These are phyloP conservation scores for Platysteira castanea DNA, from an alignment of 2,113 vertebrate species.

Conservation along the genomic window DNA sequence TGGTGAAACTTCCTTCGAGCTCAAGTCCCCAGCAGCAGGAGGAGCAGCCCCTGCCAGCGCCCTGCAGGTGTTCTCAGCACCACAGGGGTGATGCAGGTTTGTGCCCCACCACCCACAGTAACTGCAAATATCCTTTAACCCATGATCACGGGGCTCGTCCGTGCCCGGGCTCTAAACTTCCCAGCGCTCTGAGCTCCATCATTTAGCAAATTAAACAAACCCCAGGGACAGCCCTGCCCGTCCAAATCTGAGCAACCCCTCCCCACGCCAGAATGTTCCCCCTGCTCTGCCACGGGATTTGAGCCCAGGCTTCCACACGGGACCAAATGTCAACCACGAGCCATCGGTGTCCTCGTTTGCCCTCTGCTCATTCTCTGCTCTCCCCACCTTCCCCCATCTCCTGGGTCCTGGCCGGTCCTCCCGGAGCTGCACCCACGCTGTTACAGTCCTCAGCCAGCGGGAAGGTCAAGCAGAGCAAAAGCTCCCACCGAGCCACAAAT, in stretches of 20 bases:
- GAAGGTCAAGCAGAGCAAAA: slow-evolving; percentile 54
- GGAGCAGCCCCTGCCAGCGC: background rate
- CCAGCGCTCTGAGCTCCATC: background rate
- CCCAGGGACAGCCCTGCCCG: background rate
- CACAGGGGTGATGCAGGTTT: background rate
- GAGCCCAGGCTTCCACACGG: background rate
- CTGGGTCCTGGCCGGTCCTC: background rate
- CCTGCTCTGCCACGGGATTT: accelerated
- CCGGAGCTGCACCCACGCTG: background rate
- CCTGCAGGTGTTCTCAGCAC: background rate
- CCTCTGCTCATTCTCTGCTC: background rate
- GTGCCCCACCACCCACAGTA: background rate
- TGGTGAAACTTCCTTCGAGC: background rate
- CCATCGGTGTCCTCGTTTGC: accelerated
- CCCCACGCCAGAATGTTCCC: accelerated
- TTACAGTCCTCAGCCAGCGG: background rate
- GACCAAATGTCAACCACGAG: background rate
- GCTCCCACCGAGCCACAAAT: slow-evolving; percentile 54
- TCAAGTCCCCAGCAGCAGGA: background rate
- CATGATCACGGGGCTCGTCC: background rate
- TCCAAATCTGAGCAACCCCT: background rate
- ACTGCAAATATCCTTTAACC: background rate
- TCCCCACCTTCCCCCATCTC: background rate
- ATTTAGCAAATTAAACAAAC: background rate
- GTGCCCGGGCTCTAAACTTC: background rate